Evolutionary conservation across 30 jellyfish, hydroid and myxozoan species (phyloP).

Genomic region (Hydractinia echinata): DNA sequence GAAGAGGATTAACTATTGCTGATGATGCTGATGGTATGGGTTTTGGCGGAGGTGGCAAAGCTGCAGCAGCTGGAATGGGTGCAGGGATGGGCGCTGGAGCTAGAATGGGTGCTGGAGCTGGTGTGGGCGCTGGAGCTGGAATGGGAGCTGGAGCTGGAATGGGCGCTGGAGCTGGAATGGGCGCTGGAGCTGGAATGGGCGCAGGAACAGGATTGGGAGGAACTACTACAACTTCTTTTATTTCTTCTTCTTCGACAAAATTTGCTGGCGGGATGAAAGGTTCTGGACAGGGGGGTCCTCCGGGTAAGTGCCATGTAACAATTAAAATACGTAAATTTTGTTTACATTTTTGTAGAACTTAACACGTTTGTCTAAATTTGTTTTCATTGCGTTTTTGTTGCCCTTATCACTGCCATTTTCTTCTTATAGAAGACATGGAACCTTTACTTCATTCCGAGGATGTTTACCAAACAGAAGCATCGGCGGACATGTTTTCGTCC

Average conservation of each 20-base stretch:
- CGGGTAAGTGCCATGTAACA: too few relatives aligned
- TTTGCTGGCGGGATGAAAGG: too few relatives aligned
- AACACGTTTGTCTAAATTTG: too few relatives aligned
- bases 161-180: constrained; percentile 27
- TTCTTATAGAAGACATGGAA: constrained; percentile 29
- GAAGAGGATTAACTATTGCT: constrained; percentile 3
- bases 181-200: not conserved
- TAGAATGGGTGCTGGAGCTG: constrained; percentile 48
- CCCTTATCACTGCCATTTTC: not conserved
- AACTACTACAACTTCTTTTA: not conserved
- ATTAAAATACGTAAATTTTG: too few relatives aligned
- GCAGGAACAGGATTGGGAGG: not conserved
- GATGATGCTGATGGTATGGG: constrained; percentile 37
- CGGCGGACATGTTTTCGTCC: not conserved
- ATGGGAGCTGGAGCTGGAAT: constrained; percentile 43
- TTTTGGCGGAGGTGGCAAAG: not conserved
- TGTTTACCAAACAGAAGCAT: constrained; percentile 22
- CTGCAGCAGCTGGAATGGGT: not conserved
- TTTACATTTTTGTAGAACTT: too few relatives aligned
- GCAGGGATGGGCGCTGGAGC: constrained; percentile 2
- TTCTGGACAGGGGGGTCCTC: too few relatives aligned
- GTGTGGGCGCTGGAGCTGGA: constrained; percentile 45
- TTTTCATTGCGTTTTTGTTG: too few relatives aligned
- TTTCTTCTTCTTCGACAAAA: too few relatives aligned
- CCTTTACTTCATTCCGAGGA: constrained; percentile 28